Evolutionary conservation across 92 coral and sea anemone species (phyloP), one percentile per base, ranked within the genome.

Genomic region (Phenganax marumi): DNA sequence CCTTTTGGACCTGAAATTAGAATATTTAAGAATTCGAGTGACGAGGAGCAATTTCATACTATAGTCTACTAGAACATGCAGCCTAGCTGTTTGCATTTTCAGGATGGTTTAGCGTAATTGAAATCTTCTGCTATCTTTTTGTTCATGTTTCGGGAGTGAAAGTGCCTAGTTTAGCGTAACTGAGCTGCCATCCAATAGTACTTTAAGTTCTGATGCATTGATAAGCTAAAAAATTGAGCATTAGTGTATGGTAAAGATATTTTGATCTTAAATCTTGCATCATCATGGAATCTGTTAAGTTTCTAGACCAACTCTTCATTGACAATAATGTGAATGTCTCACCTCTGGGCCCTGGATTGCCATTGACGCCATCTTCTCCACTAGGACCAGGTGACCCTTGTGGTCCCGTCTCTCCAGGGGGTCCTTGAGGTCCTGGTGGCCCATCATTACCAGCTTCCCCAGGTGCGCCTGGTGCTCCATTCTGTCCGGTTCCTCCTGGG

Each of bases 261-360:
- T 33, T 33, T 2, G 0, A 33, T 33, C 43, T 33, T 33, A 33
- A 33, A 14, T 19, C 21, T 1, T 8, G 8, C 63, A 19, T 14
- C 63, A 56, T 56, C 63, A 56, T 56, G 7, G 21, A 8, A 56
- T 13, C 1, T 56, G 16, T 14, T 14, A 56, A 56, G 63, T 13
- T 13, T 56, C 17, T 19, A 1, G 21, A 13, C 16, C 21, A 56
- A 19, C 21, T 56, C 70, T 10, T 63, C 11, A 18, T 18, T 21
- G 12, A 25, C n/a, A 19, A 6, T 68, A 23, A 25, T 68, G 26
- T 24, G 13, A 21, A 21, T 19, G 33, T 66, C 68, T 54, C 22
- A 76, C 81, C 81, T 76, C 68, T 56, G 50, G 68, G 52, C 54
- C 81, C 81, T 24, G 19, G 10, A 22, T 11, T n/a, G 6, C 81